Evolutionary conservation across 2,888 invertebrate species (phyloP).

Genomic region (Tetramorium bicarinatum): DNA sequence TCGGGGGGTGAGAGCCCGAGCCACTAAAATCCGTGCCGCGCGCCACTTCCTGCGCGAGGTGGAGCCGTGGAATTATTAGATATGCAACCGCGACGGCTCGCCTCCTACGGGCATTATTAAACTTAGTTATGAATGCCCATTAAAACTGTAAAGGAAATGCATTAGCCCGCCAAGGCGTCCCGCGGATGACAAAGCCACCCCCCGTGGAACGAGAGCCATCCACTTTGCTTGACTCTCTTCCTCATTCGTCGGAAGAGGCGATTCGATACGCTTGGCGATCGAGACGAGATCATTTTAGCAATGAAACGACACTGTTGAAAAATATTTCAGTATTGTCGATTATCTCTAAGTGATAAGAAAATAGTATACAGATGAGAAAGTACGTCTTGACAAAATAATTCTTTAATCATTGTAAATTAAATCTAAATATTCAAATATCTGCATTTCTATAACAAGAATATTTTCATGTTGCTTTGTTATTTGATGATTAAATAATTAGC

Average conservation of each 20-base stretch:
- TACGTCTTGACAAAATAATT: not conserved
- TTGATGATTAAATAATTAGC: not conserved
- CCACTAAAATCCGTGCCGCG: conserved; percentile 76
- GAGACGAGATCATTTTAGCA: conserved; percentile 24
- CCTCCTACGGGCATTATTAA: conserved; percentile 84
- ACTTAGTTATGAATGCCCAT: conserved; percentile 86
- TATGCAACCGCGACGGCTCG: conserved; percentile 82
- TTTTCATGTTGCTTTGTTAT: not conserved
- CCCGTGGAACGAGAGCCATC: conserved; percentile 78
- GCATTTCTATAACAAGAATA: not conserved
- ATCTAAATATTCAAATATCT: not conserved
- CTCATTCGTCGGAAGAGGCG: conserved; percentile 48
- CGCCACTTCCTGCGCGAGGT: conserved; percentile 78
- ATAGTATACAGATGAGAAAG: not conserved
- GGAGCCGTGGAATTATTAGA: conserved; percentile 81
- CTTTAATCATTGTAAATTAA: not conserved
- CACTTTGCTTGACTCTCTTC: conserved; percentile 68
- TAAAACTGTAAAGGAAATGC: conserved; percentile 86
- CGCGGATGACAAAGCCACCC: conserved; percentile 76
- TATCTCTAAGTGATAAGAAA: not conserved
- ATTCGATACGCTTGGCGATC: conserved; percentile 65
- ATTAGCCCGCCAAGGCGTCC: conserved; percentile 83
- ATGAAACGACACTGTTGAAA: not conserved
- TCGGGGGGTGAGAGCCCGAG: conserved; percentile 61
- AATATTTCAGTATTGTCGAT: conserved; percentile 1